phyloP scores from a whole-genome alignment of 2,797 vertebrate genomes.

The Agapornis canus region DNA sequence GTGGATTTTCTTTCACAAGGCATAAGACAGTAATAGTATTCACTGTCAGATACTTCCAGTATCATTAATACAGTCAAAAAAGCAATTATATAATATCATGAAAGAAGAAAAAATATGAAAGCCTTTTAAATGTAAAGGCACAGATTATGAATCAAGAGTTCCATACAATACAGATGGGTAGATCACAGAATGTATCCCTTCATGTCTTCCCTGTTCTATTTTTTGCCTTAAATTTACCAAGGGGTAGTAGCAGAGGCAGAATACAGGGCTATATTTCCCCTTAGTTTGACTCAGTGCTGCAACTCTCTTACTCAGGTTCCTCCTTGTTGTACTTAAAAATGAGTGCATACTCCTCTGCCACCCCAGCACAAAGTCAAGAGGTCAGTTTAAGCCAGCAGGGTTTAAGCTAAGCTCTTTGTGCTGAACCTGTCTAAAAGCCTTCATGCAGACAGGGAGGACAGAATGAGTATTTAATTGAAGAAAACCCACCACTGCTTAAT shows the following conservation, averaged over 20 bases:
- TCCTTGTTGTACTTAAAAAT: not conserved
- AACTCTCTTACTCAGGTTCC: not conserved
- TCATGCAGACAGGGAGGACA: not conserved
- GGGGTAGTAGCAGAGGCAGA: not conserved
- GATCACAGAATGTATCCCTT: not conserved
- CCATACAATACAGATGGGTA: not conserved
- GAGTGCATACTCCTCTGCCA: not conserved
- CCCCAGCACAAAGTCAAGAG: not conserved
- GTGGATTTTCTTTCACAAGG: accelerated
- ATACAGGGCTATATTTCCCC: not conserved
- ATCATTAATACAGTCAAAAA: not conserved
- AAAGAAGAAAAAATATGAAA: not conserved
- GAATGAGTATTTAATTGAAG: not conserved
- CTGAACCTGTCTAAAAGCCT: not conserved
- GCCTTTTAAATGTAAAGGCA: not conserved
- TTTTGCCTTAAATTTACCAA: not conserved
- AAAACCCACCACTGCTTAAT: not conserved
- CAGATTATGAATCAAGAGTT: not conserved
- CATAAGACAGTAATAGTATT: not conserved
- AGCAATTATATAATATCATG: not conserved
- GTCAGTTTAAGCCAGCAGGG: not conserved
- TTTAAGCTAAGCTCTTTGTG: not conserved
- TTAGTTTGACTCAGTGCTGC: not conserved
- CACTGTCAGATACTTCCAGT: not conserved
- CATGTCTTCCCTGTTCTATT: not conserved